These are phyloP conservation scores for Castor canadensis DNA, from an alignment of 2,113 vertebrate species.

Conservation along the genomic window DNA sequence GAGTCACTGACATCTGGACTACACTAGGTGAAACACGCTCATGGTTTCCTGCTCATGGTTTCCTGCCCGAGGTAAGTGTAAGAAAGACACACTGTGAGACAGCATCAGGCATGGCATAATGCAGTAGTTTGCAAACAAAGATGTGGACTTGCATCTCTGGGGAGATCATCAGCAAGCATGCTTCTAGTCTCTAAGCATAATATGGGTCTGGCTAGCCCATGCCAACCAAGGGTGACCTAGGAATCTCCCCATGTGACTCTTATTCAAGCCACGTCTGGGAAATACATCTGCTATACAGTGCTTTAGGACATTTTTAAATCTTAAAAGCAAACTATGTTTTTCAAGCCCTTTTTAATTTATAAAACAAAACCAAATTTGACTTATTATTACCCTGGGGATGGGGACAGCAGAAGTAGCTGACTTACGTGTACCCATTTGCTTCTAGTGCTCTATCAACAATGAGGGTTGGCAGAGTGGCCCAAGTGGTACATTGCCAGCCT, in stretches of 20 bases:
- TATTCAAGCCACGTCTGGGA: not conserved
- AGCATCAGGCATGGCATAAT: not conserved
- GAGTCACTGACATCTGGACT: not conserved
- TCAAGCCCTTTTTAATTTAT: not conserved
- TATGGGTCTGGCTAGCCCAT: no score
- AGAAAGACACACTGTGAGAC: not conserved
- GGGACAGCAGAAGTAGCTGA: not conserved
- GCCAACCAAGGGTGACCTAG: no score
- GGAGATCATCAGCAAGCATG: no score
- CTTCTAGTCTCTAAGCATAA: not conserved
- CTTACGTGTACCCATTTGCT: no score
- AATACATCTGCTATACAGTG: not conserved
- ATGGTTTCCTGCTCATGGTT: not conserved
- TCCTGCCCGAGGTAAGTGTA: not conserved
- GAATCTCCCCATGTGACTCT: not conserved
- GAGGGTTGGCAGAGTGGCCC: no score
- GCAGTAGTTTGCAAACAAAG: not conserved
- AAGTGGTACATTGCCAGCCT: no score
- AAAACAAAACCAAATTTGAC: not conserved
- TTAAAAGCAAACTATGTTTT: slow-evolving; percentile 7
- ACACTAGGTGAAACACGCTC: not conserved
- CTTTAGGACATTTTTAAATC: not conserved
- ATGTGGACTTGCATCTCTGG: not conserved
- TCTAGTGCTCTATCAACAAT: not conserved
- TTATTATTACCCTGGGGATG: not conserved